Conservation (phyloP, 2,888 invertebrate genomes). For the Lasius fuliginosus region DNA sequence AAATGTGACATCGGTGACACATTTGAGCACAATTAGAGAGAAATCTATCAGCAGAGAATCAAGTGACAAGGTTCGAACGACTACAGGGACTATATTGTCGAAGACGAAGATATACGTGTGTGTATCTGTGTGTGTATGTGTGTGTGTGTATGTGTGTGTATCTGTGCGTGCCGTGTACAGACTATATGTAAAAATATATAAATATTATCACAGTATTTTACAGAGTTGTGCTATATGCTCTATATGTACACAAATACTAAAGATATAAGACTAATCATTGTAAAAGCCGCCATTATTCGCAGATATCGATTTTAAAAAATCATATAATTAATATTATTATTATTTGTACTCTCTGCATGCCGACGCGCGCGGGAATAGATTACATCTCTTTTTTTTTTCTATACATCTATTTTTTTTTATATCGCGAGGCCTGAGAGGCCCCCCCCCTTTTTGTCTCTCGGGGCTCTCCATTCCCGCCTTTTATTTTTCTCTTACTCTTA, state of each 20-base stretch:
- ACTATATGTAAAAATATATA: constrained; percentile 78
- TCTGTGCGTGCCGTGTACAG: constrained; percentile 66
- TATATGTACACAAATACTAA: constrained; percentile 82
- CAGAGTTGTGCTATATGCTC: constrained; percentile 77
- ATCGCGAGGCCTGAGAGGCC: background rate
- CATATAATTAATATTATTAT: constrained; percentile 49
- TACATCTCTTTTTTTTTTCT: constrained; percentile 49
- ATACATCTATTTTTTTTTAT: constrained; percentile 18
- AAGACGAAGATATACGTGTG: constrained; percentile 46
- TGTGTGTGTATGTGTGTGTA: constrained; percentile 44
- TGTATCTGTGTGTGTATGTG: constrained; percentile 57
- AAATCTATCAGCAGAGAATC: constrained; percentile 31
- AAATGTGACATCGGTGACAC: constrained; percentile 16
- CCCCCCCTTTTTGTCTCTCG: background rate
- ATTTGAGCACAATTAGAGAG: constrained; percentile 9
- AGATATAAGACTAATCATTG: constrained; percentile 66
- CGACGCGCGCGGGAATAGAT: constrained; percentile 72
- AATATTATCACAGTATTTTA: constrained; percentile 86
- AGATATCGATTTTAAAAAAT: constrained; percentile 51
- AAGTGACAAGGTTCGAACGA: constrained; percentile 27
- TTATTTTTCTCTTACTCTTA: constrained; percentile 6
- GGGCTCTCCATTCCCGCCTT: background rate
- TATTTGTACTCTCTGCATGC: constrained; percentile 80
- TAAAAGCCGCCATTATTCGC: constrained; percentile 67
- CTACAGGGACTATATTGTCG: constrained; percentile 39